phyloP scores from a whole-genome alignment of 2,113 vertebrate species.

The Rynchops niger region DNA sequence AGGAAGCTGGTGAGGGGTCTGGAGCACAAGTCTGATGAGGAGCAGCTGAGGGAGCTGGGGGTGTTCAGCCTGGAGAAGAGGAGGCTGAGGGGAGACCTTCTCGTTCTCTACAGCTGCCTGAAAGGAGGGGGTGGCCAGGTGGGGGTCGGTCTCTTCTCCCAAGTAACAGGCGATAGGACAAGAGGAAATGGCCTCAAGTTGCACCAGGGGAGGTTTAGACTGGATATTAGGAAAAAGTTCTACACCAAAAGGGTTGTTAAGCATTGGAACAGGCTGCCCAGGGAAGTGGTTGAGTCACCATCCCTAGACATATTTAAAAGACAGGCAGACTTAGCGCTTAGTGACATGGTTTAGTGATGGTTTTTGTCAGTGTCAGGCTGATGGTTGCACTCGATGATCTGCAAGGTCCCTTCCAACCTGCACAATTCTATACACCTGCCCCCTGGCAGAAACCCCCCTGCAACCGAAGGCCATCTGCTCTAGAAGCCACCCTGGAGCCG shows the following conservation, averaged over 20 bases:
- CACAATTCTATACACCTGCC: background rate
- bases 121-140: background rate
- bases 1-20: background rate
- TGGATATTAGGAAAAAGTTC: background rate
- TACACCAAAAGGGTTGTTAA: background rate
- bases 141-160: background rate
- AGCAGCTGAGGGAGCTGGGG: background rate
- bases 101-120: background rate
- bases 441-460: background rate
- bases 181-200: background rate
- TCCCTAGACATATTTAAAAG: background rate
- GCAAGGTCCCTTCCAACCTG: background rate
- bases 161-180: background rate
- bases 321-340: background rate
- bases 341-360: background rate
- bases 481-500: background rate
- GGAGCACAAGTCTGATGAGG: background rate
- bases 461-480: rapidly evolving
- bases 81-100: background rate
- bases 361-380: background rate
- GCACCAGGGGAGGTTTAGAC: background rate
- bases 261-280: background rate
- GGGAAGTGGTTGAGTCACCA: background rate
- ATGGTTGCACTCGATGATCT: background rate
- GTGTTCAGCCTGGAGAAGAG: background rate